phyloP scores from a whole-genome alignment of 2,113 vertebrate species.

The Thunnus thynnus region DNA sequence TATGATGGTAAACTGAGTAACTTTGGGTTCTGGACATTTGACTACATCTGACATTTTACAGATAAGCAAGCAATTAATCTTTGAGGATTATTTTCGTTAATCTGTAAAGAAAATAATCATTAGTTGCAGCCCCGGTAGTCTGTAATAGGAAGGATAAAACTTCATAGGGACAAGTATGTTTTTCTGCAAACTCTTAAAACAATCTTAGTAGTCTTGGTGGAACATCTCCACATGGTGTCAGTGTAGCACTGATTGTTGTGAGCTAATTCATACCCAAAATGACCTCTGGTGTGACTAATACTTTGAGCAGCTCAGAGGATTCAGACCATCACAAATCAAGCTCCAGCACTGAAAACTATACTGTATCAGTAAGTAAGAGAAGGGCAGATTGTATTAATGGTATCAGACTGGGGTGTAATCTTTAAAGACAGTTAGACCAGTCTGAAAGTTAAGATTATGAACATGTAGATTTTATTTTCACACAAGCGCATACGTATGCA shows the following conservation, averaged over 20 bases:
- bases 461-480: neutral
- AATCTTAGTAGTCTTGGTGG: neutral
- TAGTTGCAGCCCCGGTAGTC: too few relatives aligned
- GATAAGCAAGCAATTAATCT: too few relatives aligned
- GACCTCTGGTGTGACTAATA: conserved; percentile 17
- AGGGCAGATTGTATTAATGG: neutral
- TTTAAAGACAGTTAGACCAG: neutral
- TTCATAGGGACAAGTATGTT: neutral
- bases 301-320: neutral
- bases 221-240: conserved; percentile 68
- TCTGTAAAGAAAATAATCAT: too few relatives aligned
- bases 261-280: neutral
- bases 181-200: neutral
- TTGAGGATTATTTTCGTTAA: too few relatives aligned
- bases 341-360: neutral
- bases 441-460: neutral
- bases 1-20: too few relatives aligned
- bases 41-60: too few relatives aligned
- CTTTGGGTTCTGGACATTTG: too few relatives aligned
- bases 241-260: conserved; percentile 47
- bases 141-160: neutral
- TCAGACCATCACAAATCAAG: conserved; percentile 15
- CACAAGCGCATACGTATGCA: neutral
- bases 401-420: neutral
- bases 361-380: neutral